A percentile compares a stretch with the other conserved stretches of the same genome.
These are phyloP conservation scores for Tetragonula carbonaria DNA, from an alignment of 2,888 invertebrate species.

Conservation along the genomic window DNA sequence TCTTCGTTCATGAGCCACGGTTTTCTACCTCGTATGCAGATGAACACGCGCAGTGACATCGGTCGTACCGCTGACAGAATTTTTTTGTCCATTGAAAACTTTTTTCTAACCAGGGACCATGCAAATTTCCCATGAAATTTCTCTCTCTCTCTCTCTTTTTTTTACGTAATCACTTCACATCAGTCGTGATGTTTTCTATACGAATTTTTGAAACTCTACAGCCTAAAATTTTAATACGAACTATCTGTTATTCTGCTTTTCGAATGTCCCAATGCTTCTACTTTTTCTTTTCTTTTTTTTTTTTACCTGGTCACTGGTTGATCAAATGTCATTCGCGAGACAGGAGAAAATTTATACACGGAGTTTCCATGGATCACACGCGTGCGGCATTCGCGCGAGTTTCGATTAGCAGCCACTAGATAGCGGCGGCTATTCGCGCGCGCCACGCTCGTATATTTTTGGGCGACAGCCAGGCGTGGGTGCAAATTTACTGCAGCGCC, in stretches of 20 bases:
- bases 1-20: slow-evolving; percentile 4
- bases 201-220: too few species aligned
- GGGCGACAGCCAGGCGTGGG: slow-evolving; percentile 65
- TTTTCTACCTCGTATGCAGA: slow-evolving; percentile 6
- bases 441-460: slow-evolving; percentile 52
- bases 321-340: slow-evolving; percentile 1
- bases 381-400: slow-evolving; percentile 68
- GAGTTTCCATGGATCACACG: neutral
- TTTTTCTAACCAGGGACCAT: neutral
- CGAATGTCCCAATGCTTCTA: too few species aligned
- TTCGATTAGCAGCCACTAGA: slow-evolving; percentile 74
- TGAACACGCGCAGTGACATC: slow-evolving; percentile 3
- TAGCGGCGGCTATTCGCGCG: slow-evolving; percentile 72
- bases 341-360: slow-evolving; percentile 13
- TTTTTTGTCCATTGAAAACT: too few species aligned
- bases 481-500: slow-evolving; percentile 67
- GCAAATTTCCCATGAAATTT: neutral
- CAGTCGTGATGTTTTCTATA: too few species aligned
- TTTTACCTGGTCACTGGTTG: too few species aligned
- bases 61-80: neutral
- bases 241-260: too few species aligned
- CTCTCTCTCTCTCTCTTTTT: too few species aligned
- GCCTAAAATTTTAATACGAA: neutral
- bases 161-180: neutral
- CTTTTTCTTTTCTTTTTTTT: too few species aligned